Conservation (phyloP, 1,140 invertebrate species). For the Atopsyche davidsoni region DNA sequence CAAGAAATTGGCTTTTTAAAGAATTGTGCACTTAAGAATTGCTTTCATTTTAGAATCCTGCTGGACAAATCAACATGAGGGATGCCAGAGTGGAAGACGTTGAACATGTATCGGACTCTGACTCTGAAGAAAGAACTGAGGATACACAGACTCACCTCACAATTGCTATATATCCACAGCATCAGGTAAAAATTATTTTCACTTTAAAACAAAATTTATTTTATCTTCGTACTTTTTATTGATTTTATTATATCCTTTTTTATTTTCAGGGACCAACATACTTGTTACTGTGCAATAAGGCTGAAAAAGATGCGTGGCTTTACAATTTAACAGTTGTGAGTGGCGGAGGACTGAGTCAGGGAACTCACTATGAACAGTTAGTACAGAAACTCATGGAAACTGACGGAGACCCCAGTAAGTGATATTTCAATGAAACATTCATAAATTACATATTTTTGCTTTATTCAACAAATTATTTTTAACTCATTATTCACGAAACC, state of each 20-base stretch:
- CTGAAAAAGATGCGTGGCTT: conserved; percentile 87
- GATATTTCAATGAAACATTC: no score
- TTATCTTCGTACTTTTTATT: no score
- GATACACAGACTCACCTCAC: conserved; percentile 65
- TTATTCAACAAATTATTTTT: no score
- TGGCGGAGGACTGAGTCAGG: conserved; percentile 80
- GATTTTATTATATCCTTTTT: no score
- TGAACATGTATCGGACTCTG: conserved; percentile 85
- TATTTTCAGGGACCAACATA: conserved; percentile 75
- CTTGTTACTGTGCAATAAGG: conserved; percentile 81
- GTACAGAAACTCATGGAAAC: conserved; percentile 93
- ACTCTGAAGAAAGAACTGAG: conserved; percentile 80
- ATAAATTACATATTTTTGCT: no score
- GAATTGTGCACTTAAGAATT: neutral
- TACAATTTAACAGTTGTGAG: conserved; percentile 92
- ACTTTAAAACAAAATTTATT: no score
- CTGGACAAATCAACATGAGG: conserved; percentile 92
- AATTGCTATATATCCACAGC: conserved; percentile 87
- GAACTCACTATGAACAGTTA: conserved; percentile 91
- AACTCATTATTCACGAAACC: no score
- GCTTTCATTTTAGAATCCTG: conserved; percentile 67
- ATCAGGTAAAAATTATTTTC: conserved; percentile 49
- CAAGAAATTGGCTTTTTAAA: no score
- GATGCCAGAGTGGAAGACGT: conserved; percentile 91
- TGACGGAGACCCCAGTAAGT: conserved; percentile 85